Conservation (phyloP, 2,888 invertebrate species). For the Cabera pusaria region DNA sequence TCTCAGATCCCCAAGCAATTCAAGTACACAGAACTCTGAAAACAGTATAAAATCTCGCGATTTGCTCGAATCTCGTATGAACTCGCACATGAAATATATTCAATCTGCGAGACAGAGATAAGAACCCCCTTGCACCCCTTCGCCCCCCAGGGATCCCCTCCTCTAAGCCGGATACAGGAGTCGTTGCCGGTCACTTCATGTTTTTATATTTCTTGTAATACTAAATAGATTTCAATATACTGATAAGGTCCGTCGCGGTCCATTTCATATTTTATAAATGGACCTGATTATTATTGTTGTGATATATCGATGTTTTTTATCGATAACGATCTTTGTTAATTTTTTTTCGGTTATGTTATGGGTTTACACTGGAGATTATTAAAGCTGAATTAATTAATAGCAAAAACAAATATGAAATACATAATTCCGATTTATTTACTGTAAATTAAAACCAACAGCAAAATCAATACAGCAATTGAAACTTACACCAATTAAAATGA, state of each 20-base stretch:
- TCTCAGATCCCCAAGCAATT: slow-evolving; percentile 13
- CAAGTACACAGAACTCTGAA: slow-evolving; percentile 20
- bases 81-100: slow-evolving; percentile 87
- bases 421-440: too few species aligned
- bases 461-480: too few species aligned
- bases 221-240: slow-evolving; percentile 23
- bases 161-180: slow-evolving; percentile 58
- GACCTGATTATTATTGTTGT: background rate
- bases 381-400: too few species aligned
- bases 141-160: slow-evolving; percentile 31
- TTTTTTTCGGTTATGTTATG: too few species aligned
- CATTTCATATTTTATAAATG: slow-evolving; percentile 5
- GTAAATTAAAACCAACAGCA: too few species aligned
- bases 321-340: too few species aligned
- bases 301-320: background rate
- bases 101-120: slow-evolving; percentile 87
- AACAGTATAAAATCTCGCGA: slow-evolving; percentile 45
- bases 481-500: too few species aligned
- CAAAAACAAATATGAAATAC: too few species aligned
- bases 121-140: slow-evolving; percentile 51
- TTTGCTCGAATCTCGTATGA: slow-evolving; percentile 51
- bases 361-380: too few species aligned
- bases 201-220: slow-evolving; percentile 40
- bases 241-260: slow-evolving; percentile 3
- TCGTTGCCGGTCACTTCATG: slow-evolving; percentile 60